Conservation (phyloP, 2,113 vertebrate genomes). For the Dasyprocta punctata region DNA sequence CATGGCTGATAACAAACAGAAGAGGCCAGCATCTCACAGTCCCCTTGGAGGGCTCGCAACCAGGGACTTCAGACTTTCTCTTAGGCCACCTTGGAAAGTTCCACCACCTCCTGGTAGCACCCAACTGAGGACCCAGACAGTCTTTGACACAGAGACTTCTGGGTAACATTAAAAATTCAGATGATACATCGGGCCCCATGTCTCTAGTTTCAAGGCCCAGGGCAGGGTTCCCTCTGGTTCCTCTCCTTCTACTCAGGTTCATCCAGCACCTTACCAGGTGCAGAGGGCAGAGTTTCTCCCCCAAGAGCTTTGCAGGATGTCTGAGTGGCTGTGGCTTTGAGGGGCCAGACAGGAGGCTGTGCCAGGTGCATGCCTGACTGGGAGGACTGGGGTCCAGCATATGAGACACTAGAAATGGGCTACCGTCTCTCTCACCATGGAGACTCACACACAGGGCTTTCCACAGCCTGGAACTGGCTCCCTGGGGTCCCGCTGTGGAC, state of each 20-base stretch:
- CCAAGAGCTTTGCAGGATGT: not conserved
- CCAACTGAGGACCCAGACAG: not conserved
- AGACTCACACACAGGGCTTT: not conserved
- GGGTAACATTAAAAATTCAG: not conserved
- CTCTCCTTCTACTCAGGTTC: not conserved
- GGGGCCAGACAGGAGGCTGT: not conserved
- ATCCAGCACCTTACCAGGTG: too few relatives aligned
- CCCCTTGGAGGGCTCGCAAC: not conserved
- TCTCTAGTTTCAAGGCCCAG: not conserved
- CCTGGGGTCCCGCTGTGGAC: not conserved
- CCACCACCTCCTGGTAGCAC: not conserved
- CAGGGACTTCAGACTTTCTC: not conserved
- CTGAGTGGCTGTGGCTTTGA: not conserved
- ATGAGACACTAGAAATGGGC: fast-evolving
- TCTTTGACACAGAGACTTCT: not conserved
- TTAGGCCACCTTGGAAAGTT: not conserved
- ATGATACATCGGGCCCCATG: fast-evolving
- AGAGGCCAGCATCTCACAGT: not conserved
- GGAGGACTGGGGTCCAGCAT: fast-evolving
- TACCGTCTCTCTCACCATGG: not conserved
- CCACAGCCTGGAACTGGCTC: not conserved
- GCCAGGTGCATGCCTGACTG: fast-evolving
- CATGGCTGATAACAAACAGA: not conserved
- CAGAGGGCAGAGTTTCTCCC: not conserved
- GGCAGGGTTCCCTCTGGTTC: not conserved